phyloP scores from a whole-genome alignment of 2,797 vertebrate genomes.

The Notoglanidium macrostoma region DNA sequence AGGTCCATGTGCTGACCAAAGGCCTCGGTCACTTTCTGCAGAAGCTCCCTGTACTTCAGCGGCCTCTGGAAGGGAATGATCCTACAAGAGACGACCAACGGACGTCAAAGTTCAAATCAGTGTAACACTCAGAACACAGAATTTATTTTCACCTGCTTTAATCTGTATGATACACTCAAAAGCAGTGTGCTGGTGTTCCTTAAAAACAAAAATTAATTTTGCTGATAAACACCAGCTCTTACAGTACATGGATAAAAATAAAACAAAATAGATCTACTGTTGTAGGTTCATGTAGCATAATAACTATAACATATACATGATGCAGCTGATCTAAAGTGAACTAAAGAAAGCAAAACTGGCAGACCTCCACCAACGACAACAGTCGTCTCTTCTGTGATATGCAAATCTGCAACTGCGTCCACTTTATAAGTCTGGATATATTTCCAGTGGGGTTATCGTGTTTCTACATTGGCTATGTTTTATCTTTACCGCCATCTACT shows the following conservation, averaged over 20 bases:
- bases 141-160: not conserved
- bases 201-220: too few relatives aligned
- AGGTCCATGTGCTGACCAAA: constrained; percentile 92
- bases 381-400: too few relatives aligned
- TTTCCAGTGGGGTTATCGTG: too few relatives aligned
- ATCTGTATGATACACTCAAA: not conserved
- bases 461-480: too few relatives aligned
- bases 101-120: constrained; percentile 35
- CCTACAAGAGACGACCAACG: constrained; percentile 62
- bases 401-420: too few relatives aligned
- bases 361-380: too few relatives aligned
- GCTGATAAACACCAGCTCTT: not conserved
- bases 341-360: too few relatives aligned
- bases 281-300: not conserved
- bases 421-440: too few relatives aligned
- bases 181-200: not conserved
- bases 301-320: too few relatives aligned
- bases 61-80: constrained; percentile 90
- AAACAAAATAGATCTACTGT: not conserved
- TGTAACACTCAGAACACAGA: too few relatives aligned
- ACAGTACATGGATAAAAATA: not conserved
- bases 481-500: too few relatives aligned
- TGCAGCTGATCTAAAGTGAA: too few relatives aligned
- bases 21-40: constrained; percentile 89
- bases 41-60: constrained; percentile 85